Percentiles rank a stretch among this genome's conserved stretches.
Evolutionary conservation across 1,140 invertebrate species (phyloP).

Genomic region (Drosophila pectinifera): DNA sequence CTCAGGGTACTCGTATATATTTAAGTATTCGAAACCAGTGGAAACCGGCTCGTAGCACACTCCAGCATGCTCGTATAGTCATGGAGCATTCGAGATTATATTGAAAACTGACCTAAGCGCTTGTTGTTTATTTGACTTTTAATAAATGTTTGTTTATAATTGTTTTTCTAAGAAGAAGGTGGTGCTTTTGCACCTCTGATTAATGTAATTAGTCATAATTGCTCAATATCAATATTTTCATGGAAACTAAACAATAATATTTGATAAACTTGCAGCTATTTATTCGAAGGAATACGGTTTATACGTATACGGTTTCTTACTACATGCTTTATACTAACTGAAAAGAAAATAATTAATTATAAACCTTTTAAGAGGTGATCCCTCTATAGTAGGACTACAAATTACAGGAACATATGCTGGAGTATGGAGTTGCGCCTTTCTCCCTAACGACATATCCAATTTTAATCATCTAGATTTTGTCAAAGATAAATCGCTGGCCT

Average conservation of each 20-base stretch:
- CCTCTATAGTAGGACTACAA: too few species aligned
- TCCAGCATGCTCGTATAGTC: conserved; percentile 4
- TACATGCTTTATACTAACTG: background rate
- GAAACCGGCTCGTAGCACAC: conserved; percentile 17
- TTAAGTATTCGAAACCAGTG: background rate
- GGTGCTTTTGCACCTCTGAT: conserved; percentile 17
- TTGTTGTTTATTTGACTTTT: conserved; percentile 39
- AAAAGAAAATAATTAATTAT: background rate
- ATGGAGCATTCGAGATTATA: conserved; percentile 21
- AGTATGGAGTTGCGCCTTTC: too few species aligned
- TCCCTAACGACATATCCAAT: too few species aligned
- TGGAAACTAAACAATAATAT: background rate
- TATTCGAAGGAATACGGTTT: background rate
- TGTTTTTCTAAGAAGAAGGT: background rate
- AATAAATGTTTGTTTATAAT: conserved; percentile 24
- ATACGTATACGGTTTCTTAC: too few species aligned
- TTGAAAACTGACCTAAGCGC: conserved; percentile 53
- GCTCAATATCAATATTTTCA: background rate
- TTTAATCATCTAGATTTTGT: background rate
- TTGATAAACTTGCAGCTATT: background rate
- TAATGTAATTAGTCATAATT: conserved; percentile 4
- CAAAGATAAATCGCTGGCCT: too few species aligned
- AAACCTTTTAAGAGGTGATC: background rate
- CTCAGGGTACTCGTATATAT: background rate
- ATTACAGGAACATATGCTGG: too few species aligned